Evolutionary conservation across 2,113 vertebrate genomes (phyloP), one percentile per base, ranked within the genome.

Genomic region (Nerophis ophidion): DNA sequence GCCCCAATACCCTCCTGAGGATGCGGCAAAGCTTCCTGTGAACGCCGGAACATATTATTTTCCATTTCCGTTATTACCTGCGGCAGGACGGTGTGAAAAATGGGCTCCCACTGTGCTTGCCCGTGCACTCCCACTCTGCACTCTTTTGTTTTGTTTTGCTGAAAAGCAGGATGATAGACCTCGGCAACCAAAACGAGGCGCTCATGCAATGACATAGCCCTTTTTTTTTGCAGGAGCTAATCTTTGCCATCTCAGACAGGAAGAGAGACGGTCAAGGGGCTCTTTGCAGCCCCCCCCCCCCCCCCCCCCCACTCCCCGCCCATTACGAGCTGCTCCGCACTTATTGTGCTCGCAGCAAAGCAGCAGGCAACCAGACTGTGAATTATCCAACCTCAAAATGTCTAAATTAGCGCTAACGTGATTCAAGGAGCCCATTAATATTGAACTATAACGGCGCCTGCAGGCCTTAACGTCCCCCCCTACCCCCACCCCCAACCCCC

Each of bases 381-480:
- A 56, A 56, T 56, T 56, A 56, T 56, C 54, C 54, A 56, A 56
- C 54, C 54, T 42, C 54, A 56, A 56, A 56, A 56, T 56, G 54
- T 56, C 54, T 38, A 56, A 56, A 56, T 56, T 56, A 56, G 54
- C 54, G 11, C 16, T 56, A 56, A 56, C 38, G 36, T 56, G 54
- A 56, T 56, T 56, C 42, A 56, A 56, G 35, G 54, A 42, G 36
- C 5, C 54, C 54, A 56, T 56, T 56, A 56, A 56, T 42, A 56
- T 42, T 56, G 54, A 56, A 56, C 54, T 56, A 56, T 12, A 56
- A 19, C 54, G 38, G 36, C 54, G 54, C 54, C 54, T 56, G 9
- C 54, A 40, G 54, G n/a, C 38, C 38, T 42, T 19, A 19, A 42
- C 54, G 19, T 19, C 38, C 10, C 54, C 53, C 35, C 35, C 36